These are phyloP conservation scores for Trileptium ribeirensis DNA, from an alignment of 2,888 invertebrate genomes.

Conservation along the genomic window DNA sequence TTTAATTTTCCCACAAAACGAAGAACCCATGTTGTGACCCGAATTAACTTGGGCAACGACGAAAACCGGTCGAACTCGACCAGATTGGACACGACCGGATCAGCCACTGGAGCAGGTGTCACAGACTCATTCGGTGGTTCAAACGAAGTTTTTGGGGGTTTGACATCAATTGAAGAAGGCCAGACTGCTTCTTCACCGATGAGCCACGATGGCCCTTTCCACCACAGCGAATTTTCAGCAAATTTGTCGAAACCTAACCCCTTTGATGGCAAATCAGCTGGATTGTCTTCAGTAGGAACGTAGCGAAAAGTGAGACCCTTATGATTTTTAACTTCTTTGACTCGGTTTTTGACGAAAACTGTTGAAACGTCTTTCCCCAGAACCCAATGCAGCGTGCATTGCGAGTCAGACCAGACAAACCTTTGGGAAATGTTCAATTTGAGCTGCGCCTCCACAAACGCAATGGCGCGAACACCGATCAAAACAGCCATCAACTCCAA, in stretches of 20 bases:
- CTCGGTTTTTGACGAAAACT: background rate
- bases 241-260: slow-evolving; percentile 28
- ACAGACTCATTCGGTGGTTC: background rate
- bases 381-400: background rate
- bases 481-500: background rate
- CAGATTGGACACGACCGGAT: background rate
- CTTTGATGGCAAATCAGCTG: slow-evolving; percentile 43
- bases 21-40: background rate
- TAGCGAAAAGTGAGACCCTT: slow-evolving; percentile 34
- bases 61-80: background rate
- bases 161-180: background rate
- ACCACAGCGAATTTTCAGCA: slow-evolving; percentile 33
- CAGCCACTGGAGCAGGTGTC: background rate
- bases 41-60: background rate
- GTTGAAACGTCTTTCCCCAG: background rate
- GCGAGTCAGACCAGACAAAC: slow-evolving; percentile 8
- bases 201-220: slow-evolving; percentile 40
- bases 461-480: background rate
- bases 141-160: background rate
- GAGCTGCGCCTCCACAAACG: background rate
- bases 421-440: background rate
- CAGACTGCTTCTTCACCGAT: background rate
- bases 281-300: slow-evolving; percentile 39
- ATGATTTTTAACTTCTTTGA: background rate
- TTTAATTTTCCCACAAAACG: background rate